These are phyloP conservation scores for Mesembrinibis cayennensis DNA, from an alignment of 2,113 vertebrate genomes.

Conservation along the genomic window DNA sequence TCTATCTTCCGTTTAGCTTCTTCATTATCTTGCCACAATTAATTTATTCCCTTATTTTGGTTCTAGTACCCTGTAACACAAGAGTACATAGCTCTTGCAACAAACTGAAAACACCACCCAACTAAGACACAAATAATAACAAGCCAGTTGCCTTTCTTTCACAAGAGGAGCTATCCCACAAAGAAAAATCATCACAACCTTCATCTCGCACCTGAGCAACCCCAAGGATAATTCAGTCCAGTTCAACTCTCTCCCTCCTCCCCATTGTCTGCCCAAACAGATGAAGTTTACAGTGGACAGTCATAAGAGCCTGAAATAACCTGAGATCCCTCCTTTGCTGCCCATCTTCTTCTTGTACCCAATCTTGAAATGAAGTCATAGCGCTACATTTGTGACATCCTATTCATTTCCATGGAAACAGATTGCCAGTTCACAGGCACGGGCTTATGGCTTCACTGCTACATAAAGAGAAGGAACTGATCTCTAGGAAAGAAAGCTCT, in stretches of 20 bases:
- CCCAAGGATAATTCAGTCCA: not conserved
- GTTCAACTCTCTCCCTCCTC: not conserved
- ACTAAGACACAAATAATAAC: not conserved
- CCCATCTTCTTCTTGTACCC: not conserved
- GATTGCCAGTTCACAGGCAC: not conserved
- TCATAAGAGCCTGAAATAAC: not conserved
- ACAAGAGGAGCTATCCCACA: not conserved
- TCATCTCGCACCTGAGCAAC: not conserved
- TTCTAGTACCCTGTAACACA: not conserved
- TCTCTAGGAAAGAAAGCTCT: not conserved
- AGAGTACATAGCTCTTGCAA: not conserved
- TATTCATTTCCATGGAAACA: constrained; percentile 63
- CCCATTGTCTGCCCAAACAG: not conserved
- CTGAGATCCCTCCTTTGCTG: not conserved
- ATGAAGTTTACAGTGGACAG: not conserved
- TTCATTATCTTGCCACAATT: not conserved
- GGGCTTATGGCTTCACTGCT: not conserved
- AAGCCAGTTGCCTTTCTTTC: not conserved
- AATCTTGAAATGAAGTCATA: constrained; percentile 30
- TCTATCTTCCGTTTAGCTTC: not conserved
- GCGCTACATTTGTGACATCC: not conserved
- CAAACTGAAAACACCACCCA: not conserved
- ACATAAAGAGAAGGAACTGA: not conserved
- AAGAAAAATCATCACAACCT: not conserved
- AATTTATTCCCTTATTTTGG: not conserved